A percentile compares a stretch with the other conserved stretches of the same genome.
These are phyloP conservation scores for Agrotis clavis DNA, from an alignment of 2,888 invertebrate species.

Conservation along the genomic window DNA sequence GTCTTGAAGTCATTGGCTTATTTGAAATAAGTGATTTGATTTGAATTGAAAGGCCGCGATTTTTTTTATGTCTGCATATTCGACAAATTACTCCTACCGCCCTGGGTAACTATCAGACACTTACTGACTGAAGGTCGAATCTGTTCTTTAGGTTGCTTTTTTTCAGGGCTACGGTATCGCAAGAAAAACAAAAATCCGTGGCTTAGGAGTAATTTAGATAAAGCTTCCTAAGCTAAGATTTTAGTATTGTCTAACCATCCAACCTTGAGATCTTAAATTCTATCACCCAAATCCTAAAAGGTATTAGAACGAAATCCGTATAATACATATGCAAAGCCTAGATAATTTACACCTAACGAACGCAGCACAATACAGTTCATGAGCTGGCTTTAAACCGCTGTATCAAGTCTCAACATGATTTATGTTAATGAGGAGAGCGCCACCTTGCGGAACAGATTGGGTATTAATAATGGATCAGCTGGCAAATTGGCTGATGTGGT, in stretches of 20 bases:
- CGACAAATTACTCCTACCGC: too few species aligned
- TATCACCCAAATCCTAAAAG: conserved; percentile 7
- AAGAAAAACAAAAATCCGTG: too few species aligned
- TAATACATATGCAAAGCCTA: conserved; percentile 32
- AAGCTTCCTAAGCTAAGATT: too few species aligned
- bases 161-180: too few species aligned
- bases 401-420: conserved; percentile 71
- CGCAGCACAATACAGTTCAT: conserved; percentile 58
- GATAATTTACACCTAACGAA: conserved; percentile 47
- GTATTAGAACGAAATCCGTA: conserved; percentile 15
- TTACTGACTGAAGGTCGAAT: too few species aligned
- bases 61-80: too few species aligned
- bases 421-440: conserved; percentile 79
- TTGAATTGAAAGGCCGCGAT: too few species aligned
- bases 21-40: too few species aligned
- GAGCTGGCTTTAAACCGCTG: conserved; percentile 50
- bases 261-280: conserved; percentile 1
- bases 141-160: too few species aligned
- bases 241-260: neutral
- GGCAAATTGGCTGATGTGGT: conserved; percentile 62
- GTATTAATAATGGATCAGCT: conserved; percentile 78
- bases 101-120: too few species aligned
- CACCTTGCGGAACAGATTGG: conserved; percentile 79
- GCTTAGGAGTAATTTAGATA: too few species aligned
- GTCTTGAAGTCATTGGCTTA: too few species aligned